Percentiles rank a stretch among this genome's conserved stretches.
These are phyloP conservation scores for Crocodylus rhombifer DNA, from an alignment of 2,797 vertebrate species.

Conservation along the genomic window DNA sequence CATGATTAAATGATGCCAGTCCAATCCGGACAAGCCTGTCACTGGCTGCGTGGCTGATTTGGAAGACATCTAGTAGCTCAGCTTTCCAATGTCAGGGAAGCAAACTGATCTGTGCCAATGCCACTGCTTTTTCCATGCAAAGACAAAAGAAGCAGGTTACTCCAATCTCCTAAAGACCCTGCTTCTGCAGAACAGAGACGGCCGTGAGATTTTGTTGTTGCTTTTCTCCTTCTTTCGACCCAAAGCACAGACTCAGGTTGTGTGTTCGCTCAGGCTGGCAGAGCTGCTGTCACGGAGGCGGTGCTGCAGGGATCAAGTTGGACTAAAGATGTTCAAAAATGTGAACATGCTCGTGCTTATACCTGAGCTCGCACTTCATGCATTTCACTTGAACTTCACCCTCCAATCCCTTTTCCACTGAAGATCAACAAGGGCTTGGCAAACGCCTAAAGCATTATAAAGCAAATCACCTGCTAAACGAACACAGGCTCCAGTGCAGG, in stretches of 20 bases:
- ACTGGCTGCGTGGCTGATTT: background rate
- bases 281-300: fast-evolving
- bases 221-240: background rate
- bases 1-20: background rate
- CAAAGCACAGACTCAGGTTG: background rate
- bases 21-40: background rate
- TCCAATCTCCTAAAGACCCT: background rate
- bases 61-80: background rate
- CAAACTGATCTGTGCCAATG: background rate
- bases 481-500: background rate
- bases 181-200: background rate
- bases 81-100: background rate
- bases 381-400: no score
- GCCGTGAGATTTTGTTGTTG: background rate
- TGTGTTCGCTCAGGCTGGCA: background rate
- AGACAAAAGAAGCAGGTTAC: background rate
- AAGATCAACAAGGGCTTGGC: no score
- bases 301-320: background rate
- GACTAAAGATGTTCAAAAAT: no score
- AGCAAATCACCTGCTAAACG: background rate
- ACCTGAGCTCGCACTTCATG: no score
- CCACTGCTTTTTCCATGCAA: background rate
- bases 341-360: background rate
- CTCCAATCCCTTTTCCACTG: no score
- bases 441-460: background rate